phyloP scores from a whole-genome alignment of 2,113 vertebrate genomes.

The Crotalus horridus region DNA sequence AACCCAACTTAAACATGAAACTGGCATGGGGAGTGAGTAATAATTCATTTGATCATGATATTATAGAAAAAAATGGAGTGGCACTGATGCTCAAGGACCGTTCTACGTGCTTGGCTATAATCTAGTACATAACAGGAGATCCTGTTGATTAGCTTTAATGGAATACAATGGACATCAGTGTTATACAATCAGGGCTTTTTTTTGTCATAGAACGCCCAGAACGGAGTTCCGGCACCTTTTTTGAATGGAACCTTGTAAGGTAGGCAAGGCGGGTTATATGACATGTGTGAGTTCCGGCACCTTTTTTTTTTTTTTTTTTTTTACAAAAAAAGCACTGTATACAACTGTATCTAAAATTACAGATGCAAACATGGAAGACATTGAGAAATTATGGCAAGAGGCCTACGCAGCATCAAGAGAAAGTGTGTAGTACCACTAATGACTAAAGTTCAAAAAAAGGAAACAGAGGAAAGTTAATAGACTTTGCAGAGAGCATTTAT shows the following conservation, averaged over 20 bases:
- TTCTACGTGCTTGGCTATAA: no score
- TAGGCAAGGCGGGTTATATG: no score
- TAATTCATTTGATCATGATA: background rate
- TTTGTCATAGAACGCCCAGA: no score
- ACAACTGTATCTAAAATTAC: background rate
- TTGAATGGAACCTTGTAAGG: no score
- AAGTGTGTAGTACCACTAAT: background rate
- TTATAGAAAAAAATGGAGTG: background rate
- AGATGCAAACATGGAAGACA: background rate
- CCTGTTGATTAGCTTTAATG: no score
- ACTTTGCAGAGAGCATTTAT: background rate
- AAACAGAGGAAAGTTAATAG: background rate
- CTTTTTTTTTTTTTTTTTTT: no score
- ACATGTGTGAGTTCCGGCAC: no score
- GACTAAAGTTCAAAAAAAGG: background rate
- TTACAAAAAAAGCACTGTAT: background rate
- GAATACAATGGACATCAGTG: background rate
- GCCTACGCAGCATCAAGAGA: background rate
- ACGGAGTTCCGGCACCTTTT: no score
- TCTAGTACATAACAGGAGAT: background rate
- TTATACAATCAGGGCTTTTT: background rate
- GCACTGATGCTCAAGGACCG: no score
- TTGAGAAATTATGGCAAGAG: background rate
- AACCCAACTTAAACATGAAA: background rate
- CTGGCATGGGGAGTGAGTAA: background rate